Base-by-base conservation (phyloP, 53 echinoderm and acorn worm species). In the Mesocentrotus franciscanus region DNA sequence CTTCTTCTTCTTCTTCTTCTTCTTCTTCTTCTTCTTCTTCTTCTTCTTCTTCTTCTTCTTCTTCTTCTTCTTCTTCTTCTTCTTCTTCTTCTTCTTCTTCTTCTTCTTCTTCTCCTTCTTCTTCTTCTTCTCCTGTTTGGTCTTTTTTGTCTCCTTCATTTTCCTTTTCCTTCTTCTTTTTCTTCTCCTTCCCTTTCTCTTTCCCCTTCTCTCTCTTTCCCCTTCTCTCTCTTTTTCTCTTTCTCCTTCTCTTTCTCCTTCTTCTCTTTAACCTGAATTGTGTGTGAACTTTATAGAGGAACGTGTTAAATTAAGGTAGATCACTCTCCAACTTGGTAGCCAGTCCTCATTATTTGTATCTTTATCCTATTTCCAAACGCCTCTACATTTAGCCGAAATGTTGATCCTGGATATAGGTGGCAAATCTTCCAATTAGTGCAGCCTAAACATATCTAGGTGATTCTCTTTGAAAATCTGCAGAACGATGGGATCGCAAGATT, bases 371-470 rank as follows among this genome's bases (percentile, higher is more conserved):
- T 36, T 79, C n/a, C 36, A 11, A 57, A 36, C 58, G 58, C 87
- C 56, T 85, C 87, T 85, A 12, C 87, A 85, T 85, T 85, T 85
- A 85, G 87, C 58, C 9, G 58, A 85, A 85, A 26, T 5, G 12
- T 85, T 85, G 87, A 85, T 56, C 57, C 58, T 11, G 58, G 87
- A 58, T 85, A 58, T 85, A 11, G 8, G 58, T 12, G n/a, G 87
- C 26, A 85, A 85, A 85, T 85, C 87, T 85, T 85, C 85, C 87
- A 85, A 85, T 85, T 85, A 85, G 87, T n/a, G 87, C n/a, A 57
- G 58, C 26, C 56, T 27, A 57, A 85, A 58, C 56, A 56, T n/a
- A 58, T 58, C 58, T 14, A 8, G 57, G 58, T 85, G 9, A 58
- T 85, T 85, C 87, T 58, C 57, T 85, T 36, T 58, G 56, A 57